Conservation (phyloP, 1,140 invertebrate species). For the Octopus bimaculoides region DNA sequence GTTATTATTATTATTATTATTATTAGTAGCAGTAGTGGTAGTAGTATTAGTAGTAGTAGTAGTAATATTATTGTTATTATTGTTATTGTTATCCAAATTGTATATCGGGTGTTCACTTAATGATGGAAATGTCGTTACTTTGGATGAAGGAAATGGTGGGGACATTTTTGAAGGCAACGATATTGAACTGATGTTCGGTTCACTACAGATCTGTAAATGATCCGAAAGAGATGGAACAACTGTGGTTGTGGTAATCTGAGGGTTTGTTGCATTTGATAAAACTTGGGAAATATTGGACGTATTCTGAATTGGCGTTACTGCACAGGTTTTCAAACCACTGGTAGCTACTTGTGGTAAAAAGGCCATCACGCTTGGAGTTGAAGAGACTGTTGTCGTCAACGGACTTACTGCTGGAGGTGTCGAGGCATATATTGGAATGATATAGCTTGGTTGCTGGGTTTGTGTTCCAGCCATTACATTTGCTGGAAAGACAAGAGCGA, state of each 20-base stretch:
- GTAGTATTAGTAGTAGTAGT: neutral
- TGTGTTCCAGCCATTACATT: constrained; percentile 22
- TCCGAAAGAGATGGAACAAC: neutral
- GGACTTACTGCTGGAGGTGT: constrained; percentile 25
- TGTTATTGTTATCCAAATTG: neutral
- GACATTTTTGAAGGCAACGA: neutral
- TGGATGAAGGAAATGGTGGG: neutral
- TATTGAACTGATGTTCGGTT: neutral
- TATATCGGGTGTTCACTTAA: neutral
- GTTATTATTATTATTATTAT: neutral
- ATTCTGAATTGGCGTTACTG: neutral
- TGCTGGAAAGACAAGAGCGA: constrained; percentile 65
- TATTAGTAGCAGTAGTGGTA: neutral
- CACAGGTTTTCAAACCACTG: neutral
- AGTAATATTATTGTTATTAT: neutral
- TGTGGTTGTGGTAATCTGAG: neutral
- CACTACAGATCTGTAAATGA: neutral
- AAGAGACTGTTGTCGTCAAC: constrained; percentile 27
- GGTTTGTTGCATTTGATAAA: neutral
- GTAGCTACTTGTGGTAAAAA: neutral
- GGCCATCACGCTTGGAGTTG: constrained; percentile 8
- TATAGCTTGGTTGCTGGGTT: neutral
- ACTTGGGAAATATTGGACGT: neutral
- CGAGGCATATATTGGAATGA: constrained; percentile 5
- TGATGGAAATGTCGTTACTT: neutral